Evolutionary conservation across 1,140 invertebrate species (phyloP).

Genomic region (Drosophila sturtevanti): DNA sequence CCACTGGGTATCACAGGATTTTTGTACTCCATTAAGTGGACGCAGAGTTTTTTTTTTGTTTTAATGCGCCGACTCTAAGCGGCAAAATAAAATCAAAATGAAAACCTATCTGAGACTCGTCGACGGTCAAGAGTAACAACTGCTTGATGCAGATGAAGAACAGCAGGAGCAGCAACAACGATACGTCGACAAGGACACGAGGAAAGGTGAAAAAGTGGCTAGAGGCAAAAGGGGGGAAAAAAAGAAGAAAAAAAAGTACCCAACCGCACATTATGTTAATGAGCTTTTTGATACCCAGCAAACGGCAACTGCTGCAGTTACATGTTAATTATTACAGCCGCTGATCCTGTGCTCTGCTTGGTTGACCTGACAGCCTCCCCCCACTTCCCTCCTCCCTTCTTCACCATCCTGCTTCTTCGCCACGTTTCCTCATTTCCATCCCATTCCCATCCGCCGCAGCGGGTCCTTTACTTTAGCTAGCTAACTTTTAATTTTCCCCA

Average conservation of each 20-base stretch:
- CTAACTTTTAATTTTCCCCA: conserved; percentile 1
- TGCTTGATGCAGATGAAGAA: conserved; percentile 13
- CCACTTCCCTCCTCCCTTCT: conserved; percentile 17
- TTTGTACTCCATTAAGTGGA: conserved; percentile 49
- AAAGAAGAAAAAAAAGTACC: too few species aligned
- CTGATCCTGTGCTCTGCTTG: conserved; percentile 18
- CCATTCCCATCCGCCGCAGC: neutral
- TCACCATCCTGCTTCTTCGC: neutral
- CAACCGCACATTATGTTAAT: conserved; percentile 77
- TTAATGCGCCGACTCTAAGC: conserved; percentile 39
- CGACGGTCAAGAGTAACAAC: conserved; percentile 17
- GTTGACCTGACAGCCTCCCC: neutral
- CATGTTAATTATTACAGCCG: conserved; percentile 38
- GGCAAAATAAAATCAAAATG: conserved; percentile 24
- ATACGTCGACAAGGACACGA: neutral
- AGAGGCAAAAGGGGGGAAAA: conserved; percentile 25
- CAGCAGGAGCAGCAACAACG: neutral
- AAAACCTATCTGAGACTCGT: neutral
- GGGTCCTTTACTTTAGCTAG: neutral
- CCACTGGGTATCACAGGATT: conserved; percentile 2
- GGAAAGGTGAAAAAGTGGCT: neutral
- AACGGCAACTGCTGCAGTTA: conserved; percentile 29
- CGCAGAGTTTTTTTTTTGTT: conserved; percentile 49
- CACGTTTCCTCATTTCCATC: too few species aligned
- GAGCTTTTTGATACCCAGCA: conserved; percentile 58